These are phyloP conservation scores for Dipodomys merriami DNA, from an alignment of 2,113 vertebrate species.

Conservation along the genomic window DNA sequence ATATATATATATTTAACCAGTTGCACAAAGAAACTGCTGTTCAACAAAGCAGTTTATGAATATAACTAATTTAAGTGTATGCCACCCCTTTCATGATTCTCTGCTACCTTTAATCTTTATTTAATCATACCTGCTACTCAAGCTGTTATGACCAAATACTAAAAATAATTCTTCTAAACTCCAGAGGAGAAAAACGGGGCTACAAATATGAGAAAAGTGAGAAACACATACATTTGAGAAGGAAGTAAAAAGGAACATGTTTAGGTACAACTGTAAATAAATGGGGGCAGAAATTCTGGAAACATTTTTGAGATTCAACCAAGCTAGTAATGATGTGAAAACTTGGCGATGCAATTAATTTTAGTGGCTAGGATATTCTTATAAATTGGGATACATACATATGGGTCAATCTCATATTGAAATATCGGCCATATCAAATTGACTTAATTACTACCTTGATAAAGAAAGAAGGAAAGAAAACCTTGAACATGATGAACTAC, in stretches of 20 bases:
- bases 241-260: background rate
- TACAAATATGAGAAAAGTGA: no score
- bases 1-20: no score
- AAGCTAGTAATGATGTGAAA: background rate
- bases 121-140: background rate
- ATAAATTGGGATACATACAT: background rate
- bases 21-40: no score
- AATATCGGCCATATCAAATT: background rate
- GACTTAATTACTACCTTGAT: background rate
- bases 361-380: background rate
- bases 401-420: background rate
- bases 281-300: background rate
- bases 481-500: background rate
- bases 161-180: background rate
- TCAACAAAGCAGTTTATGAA: no score
- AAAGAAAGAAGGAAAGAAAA: background rate
- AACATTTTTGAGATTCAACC: background rate
- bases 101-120: background rate
- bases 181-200: background rate
- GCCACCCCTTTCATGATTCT: no score
- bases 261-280: background rate
- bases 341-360: background rate
- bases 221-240: background rate
- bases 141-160: background rate
- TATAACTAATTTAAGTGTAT: no score